Evolutionary conservation across 2,888 invertebrate species (phyloP).

Genomic region (Clepsis dumicolana): DNA sequence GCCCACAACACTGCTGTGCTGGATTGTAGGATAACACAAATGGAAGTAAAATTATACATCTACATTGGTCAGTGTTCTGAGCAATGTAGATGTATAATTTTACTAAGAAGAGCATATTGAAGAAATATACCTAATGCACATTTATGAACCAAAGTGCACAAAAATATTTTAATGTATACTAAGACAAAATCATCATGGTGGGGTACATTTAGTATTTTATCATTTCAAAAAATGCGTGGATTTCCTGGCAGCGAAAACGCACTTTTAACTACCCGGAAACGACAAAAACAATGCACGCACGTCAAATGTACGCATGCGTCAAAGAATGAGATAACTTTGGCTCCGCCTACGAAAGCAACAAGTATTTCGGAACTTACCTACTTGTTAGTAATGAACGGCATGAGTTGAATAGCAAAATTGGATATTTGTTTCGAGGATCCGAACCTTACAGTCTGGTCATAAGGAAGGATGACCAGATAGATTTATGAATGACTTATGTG

Average conservation of each 20-base stretch:
- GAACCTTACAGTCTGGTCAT: background rate
- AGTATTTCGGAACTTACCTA: conserved; percentile 51
- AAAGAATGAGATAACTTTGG: conserved; percentile 50
- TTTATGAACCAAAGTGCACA: no score
- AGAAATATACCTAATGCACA: no score
- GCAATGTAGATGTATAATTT: no score
- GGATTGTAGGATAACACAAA: background rate
- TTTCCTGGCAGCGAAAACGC: no score
- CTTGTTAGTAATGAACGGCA: background rate
- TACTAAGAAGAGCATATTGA: no score
- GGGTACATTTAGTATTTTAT: no score
- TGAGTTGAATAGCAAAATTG: background rate
- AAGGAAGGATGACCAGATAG: background rate
- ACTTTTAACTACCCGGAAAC: background rate
- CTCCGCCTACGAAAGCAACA: conserved; percentile 76
- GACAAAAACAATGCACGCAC: background rate
- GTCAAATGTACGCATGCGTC: conserved; percentile 73
- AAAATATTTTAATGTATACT: no score
- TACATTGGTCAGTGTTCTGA: background rate
- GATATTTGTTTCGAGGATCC: background rate
- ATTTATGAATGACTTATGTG: background rate
- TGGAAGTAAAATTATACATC: conserved; percentile 23
- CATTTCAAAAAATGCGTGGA: background rate
- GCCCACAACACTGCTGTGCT: conserved; percentile 30
- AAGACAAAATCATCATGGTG: no score